phyloP scores from a whole-genome alignment of 2,888 invertebrate species.

The Chymomyza procnemis region DNA sequence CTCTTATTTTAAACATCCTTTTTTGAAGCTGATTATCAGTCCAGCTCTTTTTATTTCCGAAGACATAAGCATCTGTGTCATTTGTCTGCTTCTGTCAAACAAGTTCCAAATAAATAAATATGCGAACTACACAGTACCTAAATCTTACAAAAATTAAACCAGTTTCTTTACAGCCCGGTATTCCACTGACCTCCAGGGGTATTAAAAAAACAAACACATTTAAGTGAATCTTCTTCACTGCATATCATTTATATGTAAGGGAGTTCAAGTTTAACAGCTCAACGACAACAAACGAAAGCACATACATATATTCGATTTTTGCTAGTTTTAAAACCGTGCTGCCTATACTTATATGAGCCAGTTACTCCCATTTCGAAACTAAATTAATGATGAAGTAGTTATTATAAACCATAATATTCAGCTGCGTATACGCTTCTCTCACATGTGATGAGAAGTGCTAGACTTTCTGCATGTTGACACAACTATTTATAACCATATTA shows the following conservation, averaged over 20 bases:
- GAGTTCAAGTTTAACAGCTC: slow-evolving; percentile 47
- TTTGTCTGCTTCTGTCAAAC: slow-evolving; percentile 13
- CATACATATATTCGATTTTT: not conserved
- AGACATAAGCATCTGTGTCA: slow-evolving; percentile 35
- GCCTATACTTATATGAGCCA: too few relatives aligned
- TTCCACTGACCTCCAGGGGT: slow-evolving; percentile 62
- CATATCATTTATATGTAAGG: slow-evolving; percentile 27
- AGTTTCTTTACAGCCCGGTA: slow-evolving; percentile 38
- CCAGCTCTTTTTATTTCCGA: slow-evolving; percentile 10
- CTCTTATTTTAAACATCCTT: slow-evolving; percentile 5
- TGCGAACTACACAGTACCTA: slow-evolving; percentile 28
- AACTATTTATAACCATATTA: slow-evolving; percentile 65
- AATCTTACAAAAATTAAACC: slow-evolving; percentile 51
- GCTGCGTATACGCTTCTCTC: slow-evolving; percentile 27
- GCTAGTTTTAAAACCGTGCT: too few relatives aligned
- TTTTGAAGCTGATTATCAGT: not conserved
- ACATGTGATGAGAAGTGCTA: slow-evolving; percentile 30
- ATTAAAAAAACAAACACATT: slow-evolving; percentile 28
- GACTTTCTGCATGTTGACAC: slow-evolving; percentile 56
- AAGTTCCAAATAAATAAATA: slow-evolving; percentile 17
- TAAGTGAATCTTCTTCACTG: slow-evolving; percentile 32
- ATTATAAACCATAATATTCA: slow-evolving; percentile 15
- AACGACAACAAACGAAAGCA: slow-evolving; percentile 40
- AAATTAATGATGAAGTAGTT: not conserved
- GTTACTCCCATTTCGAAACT: not conserved